These are phyloP conservation scores for Clamator glandarius DNA, from an alignment of 2,797 vertebrate genomes.

Conservation along the genomic window DNA sequence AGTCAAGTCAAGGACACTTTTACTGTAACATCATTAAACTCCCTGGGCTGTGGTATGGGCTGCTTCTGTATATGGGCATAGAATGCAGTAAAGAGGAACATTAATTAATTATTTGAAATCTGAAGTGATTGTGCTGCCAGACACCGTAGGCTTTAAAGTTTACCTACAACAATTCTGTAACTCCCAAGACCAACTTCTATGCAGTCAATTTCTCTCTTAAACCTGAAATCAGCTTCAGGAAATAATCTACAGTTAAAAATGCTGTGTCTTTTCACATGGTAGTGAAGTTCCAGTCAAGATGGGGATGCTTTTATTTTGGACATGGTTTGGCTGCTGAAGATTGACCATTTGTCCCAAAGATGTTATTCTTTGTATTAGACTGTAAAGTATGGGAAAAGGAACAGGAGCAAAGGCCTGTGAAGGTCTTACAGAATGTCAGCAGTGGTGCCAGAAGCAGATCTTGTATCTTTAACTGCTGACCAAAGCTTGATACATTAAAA, in stretches of 20 bases:
- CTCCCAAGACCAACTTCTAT: background rate
- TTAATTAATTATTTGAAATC: background rate
- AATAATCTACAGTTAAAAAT: background rate
- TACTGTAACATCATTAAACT: background rate
- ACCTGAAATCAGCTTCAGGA: background rate
- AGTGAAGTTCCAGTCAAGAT: background rate
- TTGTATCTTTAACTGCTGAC: background rate
- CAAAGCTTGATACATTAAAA: background rate
- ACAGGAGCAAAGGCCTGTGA: background rate
- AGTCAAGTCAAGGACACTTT: background rate
- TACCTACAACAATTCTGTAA: background rate
- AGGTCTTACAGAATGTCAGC: background rate
- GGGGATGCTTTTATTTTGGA: background rate
- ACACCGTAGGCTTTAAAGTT: background rate
- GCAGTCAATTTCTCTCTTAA: background rate
- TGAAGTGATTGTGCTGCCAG: background rate
- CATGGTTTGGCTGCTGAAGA: background rate
- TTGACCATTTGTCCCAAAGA: background rate
- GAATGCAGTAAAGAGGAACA: constrained; percentile 3
- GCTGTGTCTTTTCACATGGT: background rate
- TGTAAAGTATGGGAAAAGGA: background rate
- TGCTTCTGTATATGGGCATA: constrained; percentile 36
- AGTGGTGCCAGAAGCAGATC: background rate
- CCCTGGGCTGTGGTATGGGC: background rate
- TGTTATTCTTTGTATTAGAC: background rate